Evolutionary conservation across 1,140 invertebrate genomes (phyloP), one percentile per base, ranked within the genome.

Genomic region (Metopolophium dirhodum): DNA sequence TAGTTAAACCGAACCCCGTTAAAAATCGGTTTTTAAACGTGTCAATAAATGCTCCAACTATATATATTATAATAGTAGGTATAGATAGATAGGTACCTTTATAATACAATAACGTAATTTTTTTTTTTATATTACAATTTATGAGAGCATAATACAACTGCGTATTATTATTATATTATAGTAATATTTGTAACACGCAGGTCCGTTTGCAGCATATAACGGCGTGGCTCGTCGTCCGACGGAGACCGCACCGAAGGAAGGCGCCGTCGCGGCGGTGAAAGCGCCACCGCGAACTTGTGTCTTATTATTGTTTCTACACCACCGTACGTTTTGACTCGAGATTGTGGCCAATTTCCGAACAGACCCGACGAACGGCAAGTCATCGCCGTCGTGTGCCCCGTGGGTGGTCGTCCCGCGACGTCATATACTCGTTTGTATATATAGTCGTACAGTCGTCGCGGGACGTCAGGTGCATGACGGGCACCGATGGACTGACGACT

Each of bases 221-320:
- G 35, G 82, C 82, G 82, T 41, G 82, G 35, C 61, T 1, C 61
- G 61, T n/a, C 30, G 30, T 91, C 37, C 22, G 57, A 49, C 7
- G 1, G 57, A 83, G 90, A 91, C 90, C 86, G 47, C 90, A 49
- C 90, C 90, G 68, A 37, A 51, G n/a, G 23, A 77, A 45, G 91
- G 91, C 61, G 77, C 91, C 91, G 47, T 82, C 20, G 68, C 68
- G 77, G 45, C 91, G 68, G 91, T 92, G 91, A 92, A 92, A 92
- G 91, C 91, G 91, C 91, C 91, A 92, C 91, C 91, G 89, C 57
- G 91, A 92, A 92, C 91, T 92, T 54, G 91, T 89, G 88, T 83
- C 61, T 77, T 77, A 77, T 77, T n/a, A 83, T 92, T 51, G 68
- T 92, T 83, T 85, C 91, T 92, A 51, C 41, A 49, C 91, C 57